phyloP scores from a whole-genome alignment of 1,140 invertebrate species.

The Mycetomoellerius zeteki region DNA sequence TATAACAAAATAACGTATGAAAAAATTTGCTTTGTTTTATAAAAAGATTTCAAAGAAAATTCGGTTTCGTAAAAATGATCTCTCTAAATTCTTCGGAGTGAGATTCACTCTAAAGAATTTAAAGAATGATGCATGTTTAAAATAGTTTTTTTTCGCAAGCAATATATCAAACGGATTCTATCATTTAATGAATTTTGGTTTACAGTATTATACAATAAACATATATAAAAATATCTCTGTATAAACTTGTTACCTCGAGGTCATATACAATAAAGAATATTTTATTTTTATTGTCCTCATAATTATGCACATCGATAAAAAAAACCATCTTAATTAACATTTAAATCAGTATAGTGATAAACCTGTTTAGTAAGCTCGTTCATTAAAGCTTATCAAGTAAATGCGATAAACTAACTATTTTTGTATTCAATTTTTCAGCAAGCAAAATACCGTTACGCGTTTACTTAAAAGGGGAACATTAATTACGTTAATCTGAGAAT shows the following conservation, averaged over 20 bases:
- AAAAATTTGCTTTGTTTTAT: neutral
- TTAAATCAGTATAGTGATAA: slow-evolving; percentile 32
- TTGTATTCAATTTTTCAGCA: slow-evolving; percentile 24
- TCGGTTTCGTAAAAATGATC: neutral
- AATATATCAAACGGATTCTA: neutral
- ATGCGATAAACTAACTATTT: neutral
- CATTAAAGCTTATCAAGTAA: slow-evolving; percentile 24
- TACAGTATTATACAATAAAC: neutral
- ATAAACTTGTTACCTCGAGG: neutral
- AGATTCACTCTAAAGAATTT: no score
- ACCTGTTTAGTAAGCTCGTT: slow-evolving; percentile 10
- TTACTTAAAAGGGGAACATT: slow-evolving; percentile 14
- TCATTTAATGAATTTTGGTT: neutral
- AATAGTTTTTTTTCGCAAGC: neutral
- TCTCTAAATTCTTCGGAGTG: no score
- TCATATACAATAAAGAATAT: slow-evolving; percentile 1
- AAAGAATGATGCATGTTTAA: neutral
- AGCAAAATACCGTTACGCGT: neutral
- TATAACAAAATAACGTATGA: neutral
- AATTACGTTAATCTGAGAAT: slow-evolving; percentile 39
- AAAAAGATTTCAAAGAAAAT: neutral
- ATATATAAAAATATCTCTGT: neutral
- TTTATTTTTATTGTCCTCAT: neutral
- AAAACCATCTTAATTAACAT: slow-evolving; percentile 22
- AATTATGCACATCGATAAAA: neutral